Evolutionary conservation across 2,888 invertebrate genomes (phyloP).

Genomic region (Periphyllus acericola): DNA sequence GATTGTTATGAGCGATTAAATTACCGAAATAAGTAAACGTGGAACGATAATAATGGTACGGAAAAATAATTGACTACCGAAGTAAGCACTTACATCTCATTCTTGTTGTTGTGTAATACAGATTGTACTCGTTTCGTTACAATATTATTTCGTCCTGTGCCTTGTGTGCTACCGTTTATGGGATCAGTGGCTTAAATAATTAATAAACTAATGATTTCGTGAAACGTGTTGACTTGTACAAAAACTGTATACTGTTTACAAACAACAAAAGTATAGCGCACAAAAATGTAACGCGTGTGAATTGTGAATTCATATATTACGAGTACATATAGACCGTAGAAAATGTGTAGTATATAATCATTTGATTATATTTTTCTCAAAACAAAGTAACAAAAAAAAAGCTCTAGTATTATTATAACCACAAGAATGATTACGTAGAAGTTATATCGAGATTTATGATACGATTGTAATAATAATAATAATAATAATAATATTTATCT

Average conservation of each 20-base stretch:
- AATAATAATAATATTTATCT: too few relatives aligned
- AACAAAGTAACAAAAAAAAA: too few relatives aligned
- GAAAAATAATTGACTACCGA: background rate
- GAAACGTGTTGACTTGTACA: background rate
- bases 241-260: background rate
- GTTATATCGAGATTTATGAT: too few relatives aligned
- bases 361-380: too few relatives aligned
- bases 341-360: too few relatives aligned
- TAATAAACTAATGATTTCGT: slow-evolving; percentile 1
- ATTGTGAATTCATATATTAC: too few relatives aligned
- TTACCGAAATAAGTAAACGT: background rate
- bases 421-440: too few relatives aligned
- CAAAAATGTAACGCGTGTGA: too few relatives aligned
- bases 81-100: background rate
- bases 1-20: background rate
- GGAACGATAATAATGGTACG: background rate
- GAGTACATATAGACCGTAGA: too few relatives aligned
- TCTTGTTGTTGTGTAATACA: background rate
- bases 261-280: background rate
- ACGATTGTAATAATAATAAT: too few relatives aligned
- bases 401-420: too few relatives aligned
- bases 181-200: background rate
- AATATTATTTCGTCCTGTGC: background rate
- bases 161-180: background rate
- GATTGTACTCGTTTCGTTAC: background rate